Evolutionary conservation across 2,888 invertebrate species (phyloP).

Genomic region (Cylloceria caligata): DNA sequence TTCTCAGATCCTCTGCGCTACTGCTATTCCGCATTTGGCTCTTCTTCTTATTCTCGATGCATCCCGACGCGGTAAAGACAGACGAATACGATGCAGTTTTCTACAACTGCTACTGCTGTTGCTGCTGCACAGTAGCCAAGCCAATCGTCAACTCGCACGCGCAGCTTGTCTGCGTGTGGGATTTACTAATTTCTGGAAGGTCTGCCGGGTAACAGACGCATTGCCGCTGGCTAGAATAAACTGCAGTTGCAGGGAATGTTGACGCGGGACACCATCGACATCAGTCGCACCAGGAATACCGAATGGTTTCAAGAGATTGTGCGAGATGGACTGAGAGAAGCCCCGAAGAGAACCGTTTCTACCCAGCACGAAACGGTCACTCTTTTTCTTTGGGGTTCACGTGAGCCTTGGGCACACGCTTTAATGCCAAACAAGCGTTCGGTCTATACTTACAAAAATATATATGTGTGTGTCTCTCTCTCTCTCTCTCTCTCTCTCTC

Average conservation of each 20-base stretch:
- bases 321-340: constrained; percentile 9
- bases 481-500: no score
- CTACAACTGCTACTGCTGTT: constrained; percentile 25
- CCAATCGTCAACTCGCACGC: constrained; percentile 41
- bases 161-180: constrained; percentile 74
- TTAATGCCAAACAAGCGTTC: constrained; percentile 5
- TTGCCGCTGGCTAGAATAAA: constrained; percentile 53
- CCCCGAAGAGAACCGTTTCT: not conserved
- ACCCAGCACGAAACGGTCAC: constrained; percentile 11
- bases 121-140: constrained; percentile 52
- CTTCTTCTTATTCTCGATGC: constrained; percentile 75
- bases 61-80: constrained; percentile 65
- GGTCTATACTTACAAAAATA: not conserved
- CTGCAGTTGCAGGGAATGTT: constrained; percentile 51
- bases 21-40: constrained; percentile 41
- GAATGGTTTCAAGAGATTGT: constrained; percentile 53
- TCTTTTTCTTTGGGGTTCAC: constrained; percentile 14
- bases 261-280: constrained; percentile 32
- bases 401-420: constrained; percentile 18
- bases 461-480: no score
- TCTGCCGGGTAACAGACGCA: constrained; percentile 33
- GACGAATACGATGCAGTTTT: constrained; percentile 64
- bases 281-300: constrained; percentile 52
- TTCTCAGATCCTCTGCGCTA: constrained; percentile 3
- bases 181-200: constrained; percentile 75